phyloP scores from a whole-genome alignment of 1,140 invertebrate species.

The Solenopsis invicta region DNA sequence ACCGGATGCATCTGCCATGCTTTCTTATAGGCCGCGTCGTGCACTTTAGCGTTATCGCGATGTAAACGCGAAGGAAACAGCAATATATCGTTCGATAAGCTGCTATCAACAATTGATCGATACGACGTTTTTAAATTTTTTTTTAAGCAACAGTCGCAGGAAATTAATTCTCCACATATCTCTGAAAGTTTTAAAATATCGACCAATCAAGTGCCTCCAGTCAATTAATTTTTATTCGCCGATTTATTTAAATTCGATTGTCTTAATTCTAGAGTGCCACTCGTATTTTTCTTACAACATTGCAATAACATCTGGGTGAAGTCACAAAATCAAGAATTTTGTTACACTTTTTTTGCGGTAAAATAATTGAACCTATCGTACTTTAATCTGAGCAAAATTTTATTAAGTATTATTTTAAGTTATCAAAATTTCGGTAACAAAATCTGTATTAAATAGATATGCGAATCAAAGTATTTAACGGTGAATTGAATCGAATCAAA shows the following conservation, averaged over 20 bases:
- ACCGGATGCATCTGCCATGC: conserved; percentile 48
- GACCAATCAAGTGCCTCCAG: background rate
- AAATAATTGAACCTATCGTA: background rate
- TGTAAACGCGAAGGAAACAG: background rate
- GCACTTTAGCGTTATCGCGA: background rate
- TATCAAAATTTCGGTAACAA: background rate
- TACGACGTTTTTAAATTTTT: background rate
- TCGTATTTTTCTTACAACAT: too few relatives aligned
- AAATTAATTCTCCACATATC: background rate
- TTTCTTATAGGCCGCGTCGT: conserved; percentile 16
- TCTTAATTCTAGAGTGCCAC: too few relatives aligned
- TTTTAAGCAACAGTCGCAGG: background rate
- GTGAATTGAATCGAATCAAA: too few relatives aligned
- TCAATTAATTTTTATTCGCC: background rate
- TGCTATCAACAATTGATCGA: background rate
- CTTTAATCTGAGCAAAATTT: background rate
- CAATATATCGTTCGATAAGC: conserved; percentile 13
- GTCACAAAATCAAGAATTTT: too few relatives aligned
- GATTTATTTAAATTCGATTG: too few relatives aligned
- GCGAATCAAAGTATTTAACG: too few relatives aligned
- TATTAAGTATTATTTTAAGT: background rate
- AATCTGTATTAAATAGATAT: background rate
- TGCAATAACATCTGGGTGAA: too few relatives aligned
- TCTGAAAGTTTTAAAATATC: background rate
- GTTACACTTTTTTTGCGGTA: too few relatives aligned